Base-by-base conservation (phyloP, 2,797 vertebrate genomes). In the Enteromius treurensis region DNA sequence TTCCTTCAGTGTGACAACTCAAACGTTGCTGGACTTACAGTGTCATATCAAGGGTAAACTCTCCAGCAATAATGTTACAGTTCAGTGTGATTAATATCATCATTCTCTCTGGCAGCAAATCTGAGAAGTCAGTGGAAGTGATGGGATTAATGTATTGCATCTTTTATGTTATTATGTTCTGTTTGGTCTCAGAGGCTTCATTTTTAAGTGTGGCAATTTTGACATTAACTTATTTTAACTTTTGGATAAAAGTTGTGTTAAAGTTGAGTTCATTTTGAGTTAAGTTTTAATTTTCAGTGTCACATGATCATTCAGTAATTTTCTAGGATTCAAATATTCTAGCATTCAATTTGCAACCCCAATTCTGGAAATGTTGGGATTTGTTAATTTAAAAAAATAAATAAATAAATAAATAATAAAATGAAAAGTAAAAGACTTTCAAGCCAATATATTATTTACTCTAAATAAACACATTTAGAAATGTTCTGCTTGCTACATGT, bases 41-140 rank as follows among this genome's bases (percentile, higher is more conserved):
- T 96, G 37, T 92, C 96, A 0, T 98, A 99, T 89, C 90, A 96
- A 0, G 96, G 98, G 97, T 99, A 94, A 86, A 95, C 81, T 15
- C 7, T 40, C 2, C 49, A 7, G 14, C 13, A 53, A 19, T 47
- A 34, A 53, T 3, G 19, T 14, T 81, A 14, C 4, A 26, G 4
- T 55, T n/a, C 17, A 17, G 7, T 76, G 40, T 37, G 47, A 53
- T 42, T 29, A 5, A 53, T 42, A 26, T n/a, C 23, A 14, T 9
- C 29, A n/a, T 19, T 75, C 19, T 79, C 5, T 21, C 8, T 68
- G 47, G 1, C 23, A 21, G 23, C 34, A 34, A 34, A 17, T 78
- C 23, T 19, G 34, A 19, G 23, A 4, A 47, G 17, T 71, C 29
- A 53, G 10, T 21, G 47, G 47, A 74, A 74, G 5, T 74, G 32